Evolutionary conservation across 2,797 vertebrate genomes (phyloP).

Genomic region (Sebastes aleutianus): DNA sequence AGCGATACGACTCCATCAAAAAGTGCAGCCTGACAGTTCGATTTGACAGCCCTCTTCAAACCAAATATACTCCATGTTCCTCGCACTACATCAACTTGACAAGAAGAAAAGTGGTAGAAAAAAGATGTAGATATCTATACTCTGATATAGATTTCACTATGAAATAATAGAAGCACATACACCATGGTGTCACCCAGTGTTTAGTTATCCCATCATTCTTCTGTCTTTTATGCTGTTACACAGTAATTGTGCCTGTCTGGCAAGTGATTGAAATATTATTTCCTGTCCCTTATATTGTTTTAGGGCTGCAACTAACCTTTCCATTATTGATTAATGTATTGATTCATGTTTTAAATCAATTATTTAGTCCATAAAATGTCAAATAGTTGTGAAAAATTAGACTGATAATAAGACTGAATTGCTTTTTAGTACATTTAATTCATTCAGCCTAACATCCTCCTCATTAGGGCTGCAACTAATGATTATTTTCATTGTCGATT

Average conservation of each 20-base stretch:
- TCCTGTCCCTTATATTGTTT: not conserved
- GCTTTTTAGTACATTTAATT: not conserved
- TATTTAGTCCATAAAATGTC: not conserved
- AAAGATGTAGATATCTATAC: constrained; percentile 36
- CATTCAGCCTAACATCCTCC: not conserved
- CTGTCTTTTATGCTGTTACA: not conserved
- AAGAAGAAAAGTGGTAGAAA: constrained; percentile 64
- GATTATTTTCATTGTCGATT: not conserved
- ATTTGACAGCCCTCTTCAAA: constrained; percentile 80
- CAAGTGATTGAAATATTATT: not conserved
- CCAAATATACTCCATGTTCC: constrained; percentile 79
- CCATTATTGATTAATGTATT: not conserved
- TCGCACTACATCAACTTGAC: constrained; percentile 78
- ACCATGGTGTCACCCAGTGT: not conserved
- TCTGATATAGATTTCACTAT: constrained; percentile 40
- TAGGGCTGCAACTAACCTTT: not conserved
- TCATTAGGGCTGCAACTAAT: not conserved
- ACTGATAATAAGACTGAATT: not conserved
- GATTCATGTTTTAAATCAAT: not conserved
- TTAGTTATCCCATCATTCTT: not conserved
- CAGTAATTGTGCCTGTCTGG: not conserved
- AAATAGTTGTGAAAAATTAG: not conserved
- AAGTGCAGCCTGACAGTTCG: constrained; percentile 78
- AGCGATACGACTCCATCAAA: constrained; percentile 77
- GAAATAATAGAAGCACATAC: constrained; percentile 21